Evolutionary conservation across 2,888 invertebrate genomes (phyloP).

Genomic region (Lydus trimaculatus): DNA sequence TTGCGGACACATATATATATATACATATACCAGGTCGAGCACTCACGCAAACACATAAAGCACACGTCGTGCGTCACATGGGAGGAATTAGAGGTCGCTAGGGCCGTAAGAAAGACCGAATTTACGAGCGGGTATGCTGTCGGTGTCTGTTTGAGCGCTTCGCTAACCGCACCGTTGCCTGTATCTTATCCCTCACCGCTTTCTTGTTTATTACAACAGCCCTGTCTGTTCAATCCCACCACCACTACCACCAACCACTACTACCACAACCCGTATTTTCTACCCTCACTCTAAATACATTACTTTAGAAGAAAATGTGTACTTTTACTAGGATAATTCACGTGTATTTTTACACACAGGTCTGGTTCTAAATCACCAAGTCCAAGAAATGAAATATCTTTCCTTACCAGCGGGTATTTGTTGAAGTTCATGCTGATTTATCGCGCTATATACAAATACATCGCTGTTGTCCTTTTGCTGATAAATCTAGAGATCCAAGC

Average conservation of each 20-base stretch:
- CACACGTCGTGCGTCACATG: slow-evolving; percentile 60
- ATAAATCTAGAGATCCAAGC: slow-evolving; percentile 1
- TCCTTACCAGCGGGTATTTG: background rate
- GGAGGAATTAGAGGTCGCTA: slow-evolving; percentile 59
- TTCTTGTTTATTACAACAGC: slow-evolving; percentile 45
- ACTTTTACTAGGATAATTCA: slow-evolving; percentile 33
- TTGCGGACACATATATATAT: slow-evolving; percentile 55
- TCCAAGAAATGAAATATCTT: slow-evolving; percentile 14
- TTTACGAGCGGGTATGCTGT: slow-evolving; percentile 55
- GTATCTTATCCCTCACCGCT: slow-evolving; percentile 35
- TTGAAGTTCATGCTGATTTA: slow-evolving; percentile 8
- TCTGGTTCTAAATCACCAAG: slow-evolving; percentile 26
- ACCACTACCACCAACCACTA: slow-evolving; percentile 21
- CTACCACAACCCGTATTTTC: slow-evolving; percentile 23
- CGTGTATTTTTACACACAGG: slow-evolving; percentile 20
- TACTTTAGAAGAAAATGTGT: slow-evolving; percentile 32
- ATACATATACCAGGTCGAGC: slow-evolving; percentile 53
- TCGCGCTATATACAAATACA: background rate
- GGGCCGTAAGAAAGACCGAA: slow-evolving; percentile 59
- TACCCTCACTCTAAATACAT: slow-evolving; percentile 38
- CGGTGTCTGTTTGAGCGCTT: slow-evolving; percentile 55
- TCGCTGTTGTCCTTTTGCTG: background rate
- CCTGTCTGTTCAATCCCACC: slow-evolving; percentile 41
- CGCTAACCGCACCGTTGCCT: slow-evolving; percentile 47
- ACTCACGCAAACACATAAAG: slow-evolving; percentile 60